phyloP scores from a whole-genome alignment of 2,113 vertebrate genomes.

The Aegotheles bennettii region DNA sequence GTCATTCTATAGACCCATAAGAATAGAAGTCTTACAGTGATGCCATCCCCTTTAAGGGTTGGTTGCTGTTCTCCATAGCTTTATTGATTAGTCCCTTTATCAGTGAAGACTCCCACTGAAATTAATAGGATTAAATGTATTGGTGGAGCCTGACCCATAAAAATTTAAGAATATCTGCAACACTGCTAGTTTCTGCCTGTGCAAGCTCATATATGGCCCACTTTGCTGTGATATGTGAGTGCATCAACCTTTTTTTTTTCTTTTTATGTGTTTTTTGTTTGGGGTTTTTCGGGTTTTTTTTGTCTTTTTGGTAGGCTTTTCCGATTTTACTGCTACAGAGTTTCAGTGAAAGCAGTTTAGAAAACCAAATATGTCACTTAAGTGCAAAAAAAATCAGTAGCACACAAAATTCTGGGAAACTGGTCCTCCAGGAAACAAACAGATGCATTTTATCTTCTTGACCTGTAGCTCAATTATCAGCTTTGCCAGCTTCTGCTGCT shows the following conservation, averaged over 20 bases:
- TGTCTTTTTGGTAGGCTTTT: background rate
- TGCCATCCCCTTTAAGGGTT: background rate
- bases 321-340: background rate
- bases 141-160: background rate
- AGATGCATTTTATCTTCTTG: conserved; percentile 44
- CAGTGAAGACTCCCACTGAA: background rate
- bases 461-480: conserved; percentile 13
- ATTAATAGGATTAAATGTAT: conserved; percentile 5
- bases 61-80: background rate
- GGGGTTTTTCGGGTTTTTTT: too few species aligned
- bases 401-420: conserved; percentile 61
- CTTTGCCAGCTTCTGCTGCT: background rate
- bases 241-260: too few species aligned
- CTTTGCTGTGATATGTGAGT: background rate
- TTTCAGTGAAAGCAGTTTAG: background rate
- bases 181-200: background rate
- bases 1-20: background rate
- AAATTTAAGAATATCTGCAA: background rate
- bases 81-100: conserved; percentile 1
- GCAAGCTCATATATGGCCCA: background rate
- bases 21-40: background rate
- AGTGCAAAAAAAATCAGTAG: conserved; percentile 20
- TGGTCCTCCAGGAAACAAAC: conserved; percentile 38
- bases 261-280: too few species aligned
- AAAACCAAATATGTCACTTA: conserved; percentile 26